Base-by-base conservation (phyloP, 2,113 vertebrate genomes). In the Dasyurus viverrinus region DNA sequence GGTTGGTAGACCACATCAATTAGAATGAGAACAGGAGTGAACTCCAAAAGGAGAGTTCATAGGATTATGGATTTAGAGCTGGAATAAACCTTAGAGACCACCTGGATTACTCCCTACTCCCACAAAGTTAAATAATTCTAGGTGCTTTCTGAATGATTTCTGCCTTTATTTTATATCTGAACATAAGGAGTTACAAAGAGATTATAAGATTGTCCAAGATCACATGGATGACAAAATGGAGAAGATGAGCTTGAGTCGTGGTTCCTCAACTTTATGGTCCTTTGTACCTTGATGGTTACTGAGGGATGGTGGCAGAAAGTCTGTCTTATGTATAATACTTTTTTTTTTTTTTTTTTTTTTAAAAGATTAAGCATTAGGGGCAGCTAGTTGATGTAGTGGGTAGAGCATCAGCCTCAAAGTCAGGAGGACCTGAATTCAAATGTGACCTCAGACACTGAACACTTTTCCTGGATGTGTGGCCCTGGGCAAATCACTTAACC, bases 51-150 rank as follows among this genome's bases (percentile, higher is more conserved):
- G 16, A 84, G 68, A 84, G 68, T 42, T 84, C n/a, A 84, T 42
- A 42, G 36, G 36, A 76, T 76, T 36, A n/a, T n/a, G 12, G 47
- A n/a, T 76, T 76, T n/a, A 76, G 36, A 84, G 36, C n/a, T 84
- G 16, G 36, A 42, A 76, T 7, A 30, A 22, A 84, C 14, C 0
- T 22, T 84, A 19, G 36, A 84, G 36, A 22, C 16, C 4, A 22
- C 6, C 1, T 16, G 6, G 3, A 36, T 10, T 0, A 30, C 57
- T 3, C 57, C 27, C 55, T 11, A 1, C 27, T 76, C 1, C 19
- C 68, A 8, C 36, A 84, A 8, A 27, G 5, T 84, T 8, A 84
- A 42, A 84, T 84, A 36, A 12, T 68, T 36, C 30, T 30, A 30
- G 30, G 36, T n/a, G 5, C 42, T 84, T 84, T 23, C 36, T 22